Evolutionary conservation across 2,888 invertebrate species (phyloP), one percentile per base, ranked within the genome.

Genomic region (Keiferia lycopersicella): DNA sequence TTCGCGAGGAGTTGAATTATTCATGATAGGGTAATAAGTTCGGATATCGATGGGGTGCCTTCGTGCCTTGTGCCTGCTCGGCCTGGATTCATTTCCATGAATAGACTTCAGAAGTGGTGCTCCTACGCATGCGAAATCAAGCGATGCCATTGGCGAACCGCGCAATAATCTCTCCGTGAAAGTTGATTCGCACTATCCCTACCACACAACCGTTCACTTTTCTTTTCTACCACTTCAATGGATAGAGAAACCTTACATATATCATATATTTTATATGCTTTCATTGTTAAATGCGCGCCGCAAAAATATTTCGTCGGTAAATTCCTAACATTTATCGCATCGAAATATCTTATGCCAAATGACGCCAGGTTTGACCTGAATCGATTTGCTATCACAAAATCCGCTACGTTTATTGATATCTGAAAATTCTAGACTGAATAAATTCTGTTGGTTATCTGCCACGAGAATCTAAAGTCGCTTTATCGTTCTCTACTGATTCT

Each of bases 131-230:
- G 68, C 66, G 67, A 67, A 68, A 71, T 73, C 70, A 73, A 74
- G 71, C 70, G 66, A 73, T 70, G 70, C 67, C 71, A 80, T 83
- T 81, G 79, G 79, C 69, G 62, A 69, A 68, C 67, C 68, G 72
- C 68, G 70, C 72, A 66, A 74, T 79, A 77, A 75, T 74, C 72
- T 74, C 73, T 70, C 74, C 79, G 88, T 84, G 89, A 90, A 90
- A 89, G 90, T 88, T 83, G 83, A 82, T 80, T 86, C 82, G 82
- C 79, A 80, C 74, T 68, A 68, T 69, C 68, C 68, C 72, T 74
- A 78, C 78, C 78, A 76, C 72, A 71, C 61, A 58, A 26, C 68
- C 77, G 67, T 79, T 78, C 73, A 77, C 74, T 77, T 81, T 80
- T 75, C 74, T 72, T 71, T 70, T 45, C 45, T n/a, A 16, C n/a